Percentiles rank a stretch among this genome's conserved stretches.
Evolutionary conservation across 2,797 vertebrate genomes (phyloP).

Genomic region (Fratercula arctica): DNA sequence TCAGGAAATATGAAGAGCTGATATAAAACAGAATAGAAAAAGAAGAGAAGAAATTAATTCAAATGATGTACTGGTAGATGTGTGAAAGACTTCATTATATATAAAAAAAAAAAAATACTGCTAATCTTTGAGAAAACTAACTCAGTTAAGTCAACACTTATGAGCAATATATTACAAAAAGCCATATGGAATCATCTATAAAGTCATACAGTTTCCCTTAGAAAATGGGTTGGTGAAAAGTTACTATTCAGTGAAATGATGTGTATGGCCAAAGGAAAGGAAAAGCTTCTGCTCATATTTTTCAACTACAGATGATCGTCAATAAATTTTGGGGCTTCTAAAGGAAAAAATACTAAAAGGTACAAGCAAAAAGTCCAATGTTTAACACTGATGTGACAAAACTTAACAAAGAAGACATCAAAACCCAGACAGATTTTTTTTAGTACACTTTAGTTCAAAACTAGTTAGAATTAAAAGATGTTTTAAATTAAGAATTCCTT

Average conservation of each 20-base stretch:
- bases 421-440: not conserved
- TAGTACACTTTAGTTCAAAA: not conserved
- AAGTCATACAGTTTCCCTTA: not conserved
- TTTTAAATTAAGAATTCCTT: conserved; percentile 36
- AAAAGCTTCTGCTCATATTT: not conserved
- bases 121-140: not conserved
- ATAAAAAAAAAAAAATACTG: not conserved
- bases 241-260: not conserved
- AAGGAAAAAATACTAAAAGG: not conserved
- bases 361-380: not conserved
- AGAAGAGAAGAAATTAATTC: not conserved
- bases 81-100: not conserved
- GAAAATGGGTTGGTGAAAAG: not conserved
- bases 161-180: not conserved
- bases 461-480: conserved; percentile 7
- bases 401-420: not conserved
- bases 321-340: not conserved
- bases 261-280: not conserved
- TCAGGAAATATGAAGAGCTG: not conserved
- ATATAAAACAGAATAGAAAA: not conserved
- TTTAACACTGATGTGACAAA: not conserved
- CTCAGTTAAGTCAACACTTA: not conserved
- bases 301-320: not conserved
- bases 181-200: not conserved
- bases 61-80: not conserved